These are phyloP conservation scores for Thereva nobilitata DNA, from an alignment of 2,888 invertebrate species.

Conservation along the genomic window DNA sequence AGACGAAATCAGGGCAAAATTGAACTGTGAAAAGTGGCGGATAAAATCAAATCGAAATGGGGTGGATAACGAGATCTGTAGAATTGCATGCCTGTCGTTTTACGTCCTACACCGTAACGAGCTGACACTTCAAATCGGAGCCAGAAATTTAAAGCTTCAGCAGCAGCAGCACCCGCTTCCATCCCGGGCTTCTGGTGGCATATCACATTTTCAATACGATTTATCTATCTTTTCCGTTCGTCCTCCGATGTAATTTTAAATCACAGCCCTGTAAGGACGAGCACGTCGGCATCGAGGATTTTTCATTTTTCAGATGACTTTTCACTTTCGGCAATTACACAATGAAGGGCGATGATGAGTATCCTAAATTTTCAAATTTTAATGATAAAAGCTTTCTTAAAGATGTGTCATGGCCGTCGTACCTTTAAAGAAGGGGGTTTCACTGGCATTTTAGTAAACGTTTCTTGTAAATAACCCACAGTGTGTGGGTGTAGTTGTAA, in stretches of 20 bases:
- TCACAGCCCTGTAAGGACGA: too few species aligned
- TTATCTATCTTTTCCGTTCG: too few species aligned
- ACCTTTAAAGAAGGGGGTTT: too few species aligned
- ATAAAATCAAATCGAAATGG: slow-evolving; percentile 26
- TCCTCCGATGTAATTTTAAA: too few species aligned
- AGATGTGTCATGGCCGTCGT: neutral
- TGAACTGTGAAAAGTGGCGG: slow-evolving; percentile 21
- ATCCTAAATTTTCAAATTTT: neutral
- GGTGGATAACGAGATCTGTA: slow-evolving; percentile 14
- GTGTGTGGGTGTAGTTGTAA: too few species aligned
- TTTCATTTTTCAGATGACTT: slow-evolving; percentile 15
- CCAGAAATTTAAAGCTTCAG: slow-evolving; percentile 29
- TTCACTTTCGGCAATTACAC: slow-evolving; percentile 8
- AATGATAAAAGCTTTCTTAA: neutral
- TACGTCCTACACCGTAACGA: slow-evolving; percentile 29
- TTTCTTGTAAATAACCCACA: too few species aligned
- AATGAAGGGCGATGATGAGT: slow-evolving; percentile 5
- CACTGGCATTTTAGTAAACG: too few species aligned
- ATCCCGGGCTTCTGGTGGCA: slow-evolving; percentile 4
- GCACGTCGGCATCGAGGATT: neutral
- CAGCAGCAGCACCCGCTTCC: slow-evolving; percentile 18
- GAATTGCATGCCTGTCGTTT: slow-evolving; percentile 28
- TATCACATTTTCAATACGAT: slow-evolving; percentile 12
- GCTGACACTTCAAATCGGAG: slow-evolving; percentile 36
- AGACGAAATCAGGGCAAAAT: neutral